phyloP scores from a whole-genome alignment of 2,113 vertebrate species.

The Dipodomys ordii region DNA sequence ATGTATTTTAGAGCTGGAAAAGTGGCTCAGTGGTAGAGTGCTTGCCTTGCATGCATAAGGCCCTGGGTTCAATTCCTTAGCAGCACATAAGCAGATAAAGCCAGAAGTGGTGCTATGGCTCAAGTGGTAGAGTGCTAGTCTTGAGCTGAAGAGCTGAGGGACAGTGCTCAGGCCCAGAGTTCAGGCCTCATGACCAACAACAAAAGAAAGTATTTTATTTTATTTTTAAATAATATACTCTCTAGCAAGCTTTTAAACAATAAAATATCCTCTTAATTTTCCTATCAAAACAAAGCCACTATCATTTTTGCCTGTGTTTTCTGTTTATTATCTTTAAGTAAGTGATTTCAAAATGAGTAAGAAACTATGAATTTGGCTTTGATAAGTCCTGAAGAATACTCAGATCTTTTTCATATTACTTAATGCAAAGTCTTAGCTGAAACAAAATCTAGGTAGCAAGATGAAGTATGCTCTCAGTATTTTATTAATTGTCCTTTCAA shows the following conservation, averaged over 20 bases:
- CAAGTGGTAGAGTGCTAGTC: no score
- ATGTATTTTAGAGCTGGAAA: no score
- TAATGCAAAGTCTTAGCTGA: neutral
- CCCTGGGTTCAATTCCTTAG: no score
- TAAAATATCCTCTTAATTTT: neutral
- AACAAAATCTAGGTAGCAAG: neutral
- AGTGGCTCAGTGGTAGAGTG: no score
- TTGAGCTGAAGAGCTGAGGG: no score
- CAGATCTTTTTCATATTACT: neutral
- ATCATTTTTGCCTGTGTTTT: neutral
- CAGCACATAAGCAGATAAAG: no score
- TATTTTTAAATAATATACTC: slow-evolving; percentile 11
- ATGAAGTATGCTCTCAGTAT: neutral
- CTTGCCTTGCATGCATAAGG: no score
- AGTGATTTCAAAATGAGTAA: neutral
- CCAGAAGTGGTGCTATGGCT: no score
- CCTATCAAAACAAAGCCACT: neutral
- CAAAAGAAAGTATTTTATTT: neutral
- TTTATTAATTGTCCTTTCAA: neutral
- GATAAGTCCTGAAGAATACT: neutral
- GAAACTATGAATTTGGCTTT: neutral
- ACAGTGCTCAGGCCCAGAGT: no score
- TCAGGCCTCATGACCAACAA: no score
- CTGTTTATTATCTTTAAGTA: neutral
- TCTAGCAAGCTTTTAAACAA: neutral